Base-by-base conservation (phyloP, 2,888 invertebrate species). In the Cheilosia vernalis region DNA sequence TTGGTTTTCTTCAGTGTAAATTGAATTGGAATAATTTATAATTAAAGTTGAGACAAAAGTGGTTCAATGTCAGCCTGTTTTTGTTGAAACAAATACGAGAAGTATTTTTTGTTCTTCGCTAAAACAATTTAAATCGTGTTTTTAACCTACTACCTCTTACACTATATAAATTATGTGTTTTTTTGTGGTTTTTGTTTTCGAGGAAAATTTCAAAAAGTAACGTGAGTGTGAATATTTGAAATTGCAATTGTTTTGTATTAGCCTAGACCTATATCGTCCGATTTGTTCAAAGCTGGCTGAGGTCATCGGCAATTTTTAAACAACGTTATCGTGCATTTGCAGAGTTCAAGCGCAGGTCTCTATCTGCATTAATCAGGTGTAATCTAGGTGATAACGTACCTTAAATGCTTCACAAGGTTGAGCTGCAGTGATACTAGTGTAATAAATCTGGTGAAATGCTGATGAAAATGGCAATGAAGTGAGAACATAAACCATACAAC, bases 171-270 rank as follows among this genome's bases (percentile, higher is more conserved):
- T 56, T 80, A 85, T 85, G 80, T 85, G 80, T 77, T 85, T 87
- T 84, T 86, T 76, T 83, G 82, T 86, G 86, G 77, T 74, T 80
- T 87, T 77, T 83, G 87, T 86, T 87, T 81, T 82, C 77, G 86
- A 86, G 69, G 86, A 86, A 86, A 86, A 86, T 82, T 86, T 86
- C 86, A 86, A 86, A 81, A 86, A 86, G 69, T 86, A 53, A 82
- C 55, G 86, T 86, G 58, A 86, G 86, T 86, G 33, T 13, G 19
- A 21, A 37, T 37, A 13, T 37, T 37, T 27, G n/a, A 1, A 60
- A 27, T 6, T 58, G 7, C 10, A 17, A 7, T 5, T 58, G 21
- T 58, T 19, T 55, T 17, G 7, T 55, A 17, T 55, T 17, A 55
- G 33, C 17, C 9, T 30, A 30, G 10, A 55, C 24, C 2, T 24